Percentiles rank a stretch among this genome's conserved stretches.
Evolutionary conservation across 2,888 invertebrate species (phyloP).

Genomic region (Agrochola circellaris): DNA sequence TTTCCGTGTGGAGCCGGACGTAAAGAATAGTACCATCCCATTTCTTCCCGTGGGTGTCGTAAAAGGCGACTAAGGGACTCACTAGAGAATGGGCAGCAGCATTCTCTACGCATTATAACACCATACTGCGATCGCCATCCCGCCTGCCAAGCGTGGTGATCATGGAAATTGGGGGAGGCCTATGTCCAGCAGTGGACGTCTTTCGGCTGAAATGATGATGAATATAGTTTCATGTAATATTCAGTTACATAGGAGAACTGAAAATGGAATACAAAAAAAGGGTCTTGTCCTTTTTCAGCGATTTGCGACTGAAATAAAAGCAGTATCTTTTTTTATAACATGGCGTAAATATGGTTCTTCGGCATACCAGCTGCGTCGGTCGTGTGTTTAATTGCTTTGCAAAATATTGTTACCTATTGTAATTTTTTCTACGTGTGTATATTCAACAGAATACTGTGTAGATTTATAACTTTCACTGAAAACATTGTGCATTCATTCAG

Average conservation of each 20-base stretch:
- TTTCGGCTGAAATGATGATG: too few species aligned
- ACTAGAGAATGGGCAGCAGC: too few species aligned
- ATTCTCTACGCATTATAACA: too few species aligned
- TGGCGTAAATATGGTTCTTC: constrained; percentile 46
- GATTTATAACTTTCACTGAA: background rate
- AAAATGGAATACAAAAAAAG: constrained; percentile 35
- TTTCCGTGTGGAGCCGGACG: too few species aligned
- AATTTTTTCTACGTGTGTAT: background rate
- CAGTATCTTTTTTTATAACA: constrained; percentile 57
- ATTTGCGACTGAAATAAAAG: constrained; percentile 54
- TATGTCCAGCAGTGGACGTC: too few species aligned
- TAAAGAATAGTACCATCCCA: too few species aligned
- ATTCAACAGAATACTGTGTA: background rate
- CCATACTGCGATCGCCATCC: too few species aligned
- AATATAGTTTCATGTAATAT: background rate
- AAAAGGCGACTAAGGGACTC: too few species aligned
- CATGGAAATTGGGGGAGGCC: too few species aligned
- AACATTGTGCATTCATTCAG: background rate
- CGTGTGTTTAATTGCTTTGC: background rate
- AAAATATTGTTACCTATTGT: background rate
- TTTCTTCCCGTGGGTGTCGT: too few species aligned
- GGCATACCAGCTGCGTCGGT: constrained; percentile 38
- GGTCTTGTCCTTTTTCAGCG: constrained; percentile 18
- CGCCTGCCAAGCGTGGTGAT: too few species aligned
- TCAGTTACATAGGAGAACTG: too few species aligned